Conservation (phyloP, 1,140 invertebrate genomes). For the Halesus radiatus region DNA sequence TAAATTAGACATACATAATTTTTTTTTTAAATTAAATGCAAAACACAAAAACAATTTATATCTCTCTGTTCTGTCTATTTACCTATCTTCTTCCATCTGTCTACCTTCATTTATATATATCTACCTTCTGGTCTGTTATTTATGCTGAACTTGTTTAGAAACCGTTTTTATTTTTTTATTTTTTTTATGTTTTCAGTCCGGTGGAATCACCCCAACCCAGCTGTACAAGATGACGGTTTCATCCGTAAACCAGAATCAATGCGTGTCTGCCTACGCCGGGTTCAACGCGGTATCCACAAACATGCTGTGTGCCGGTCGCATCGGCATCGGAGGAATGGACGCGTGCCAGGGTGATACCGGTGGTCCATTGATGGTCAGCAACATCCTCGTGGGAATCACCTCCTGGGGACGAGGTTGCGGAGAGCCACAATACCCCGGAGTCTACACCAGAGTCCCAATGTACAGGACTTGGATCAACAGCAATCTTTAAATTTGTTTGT, state of each 20-base stretch:
- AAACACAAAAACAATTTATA: no score
- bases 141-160: background rate
- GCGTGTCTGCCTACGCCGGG: slow-evolving; percentile 57
- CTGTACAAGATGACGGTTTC: slow-evolving; percentile 64
- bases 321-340: slow-evolving; percentile 63
- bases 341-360: slow-evolving; percentile 74
- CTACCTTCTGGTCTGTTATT: background rate
- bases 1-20: no score
- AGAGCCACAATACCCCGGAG: slow-evolving; percentile 71
- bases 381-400: slow-evolving; percentile 70
- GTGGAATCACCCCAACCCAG: slow-evolving; percentile 56
- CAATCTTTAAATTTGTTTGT: slow-evolving; percentile 59
- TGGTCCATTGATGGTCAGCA: slow-evolving; percentile 69
- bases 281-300: slow-evolving; percentile 69
- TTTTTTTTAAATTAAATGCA: no score
- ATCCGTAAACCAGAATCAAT: slow-evolving; percentile 57
- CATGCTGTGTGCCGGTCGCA: slow-evolving; percentile 80
- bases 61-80: background rate
- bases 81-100: background rate
- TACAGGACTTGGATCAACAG: slow-evolving; percentile 67
- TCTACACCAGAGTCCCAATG: slow-evolving; percentile 74
- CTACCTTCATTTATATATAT: background rate
- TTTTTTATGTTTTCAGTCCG: slow-evolving; percentile 41
- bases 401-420: slow-evolving; percentile 75
- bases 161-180: background rate